A percentile compares a stretch with the other conserved stretches of the same genome.
Evolutionary conservation across 2,888 invertebrate species (phyloP).

Genomic region (Prosopocoilus inquinatus): DNA sequence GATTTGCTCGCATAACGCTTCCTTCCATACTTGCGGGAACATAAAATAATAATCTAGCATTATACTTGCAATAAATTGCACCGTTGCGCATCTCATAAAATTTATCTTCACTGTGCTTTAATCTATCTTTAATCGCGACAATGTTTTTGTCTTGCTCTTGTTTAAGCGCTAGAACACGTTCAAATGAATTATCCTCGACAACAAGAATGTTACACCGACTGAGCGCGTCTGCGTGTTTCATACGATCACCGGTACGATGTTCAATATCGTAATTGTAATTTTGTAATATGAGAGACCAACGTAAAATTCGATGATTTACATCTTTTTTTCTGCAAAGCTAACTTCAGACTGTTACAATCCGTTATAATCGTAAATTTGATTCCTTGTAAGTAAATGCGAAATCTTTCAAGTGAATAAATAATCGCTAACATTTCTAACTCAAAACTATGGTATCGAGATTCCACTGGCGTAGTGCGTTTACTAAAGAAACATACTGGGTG

Average conservation of each 20-base stretch:
- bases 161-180: conserved; percentile 9
- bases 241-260: not conserved
- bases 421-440: conserved; percentile 42
- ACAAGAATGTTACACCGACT: conserved; percentile 5
- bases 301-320: conserved; percentile 34
- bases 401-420: conserved; percentile 38
- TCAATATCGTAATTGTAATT: conserved; percentile 25
- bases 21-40: conserved; percentile 29
- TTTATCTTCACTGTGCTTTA: conserved; percentile 8
- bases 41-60: conserved; percentile 19
- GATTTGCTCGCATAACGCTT: conserved; percentile 26
- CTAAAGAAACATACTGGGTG: conserved; percentile 30
- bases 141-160: conserved; percentile 7
- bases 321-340: conserved; percentile 39
- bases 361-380: conserved; percentile 37
- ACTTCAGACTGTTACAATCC: conserved; percentile 38
- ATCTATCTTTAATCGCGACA: conserved; percentile 7
- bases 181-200: conserved; percentile 9
- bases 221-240: conserved; percentile 12
- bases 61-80: conserved; percentile 10
- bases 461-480: conserved; percentile 19
- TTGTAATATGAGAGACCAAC: conserved; percentile 35
- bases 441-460: conserved; percentile 38
- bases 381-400: conserved; percentile 37
- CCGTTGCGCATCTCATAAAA: conserved; percentile 10